These are phyloP conservation scores for Premnoplex brunnescens DNA, from an alignment of 2,797 vertebrate genomes.

Conservation along the genomic window DNA sequence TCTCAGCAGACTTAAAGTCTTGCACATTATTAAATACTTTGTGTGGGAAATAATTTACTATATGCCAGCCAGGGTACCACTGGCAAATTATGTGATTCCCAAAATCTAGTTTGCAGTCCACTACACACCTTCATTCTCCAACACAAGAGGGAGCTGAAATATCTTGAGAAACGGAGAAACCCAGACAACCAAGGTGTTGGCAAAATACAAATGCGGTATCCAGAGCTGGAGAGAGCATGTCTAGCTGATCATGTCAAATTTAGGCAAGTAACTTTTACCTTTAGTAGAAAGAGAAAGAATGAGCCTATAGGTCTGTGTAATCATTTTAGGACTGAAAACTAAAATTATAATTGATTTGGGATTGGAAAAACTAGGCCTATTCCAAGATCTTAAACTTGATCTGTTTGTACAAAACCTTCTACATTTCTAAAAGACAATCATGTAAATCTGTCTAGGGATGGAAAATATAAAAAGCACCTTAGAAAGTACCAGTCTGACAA, in stretches of 20 bases:
- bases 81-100: background rate
- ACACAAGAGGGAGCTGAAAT: slow-evolving; percentile 62
- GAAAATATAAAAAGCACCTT: background rate
- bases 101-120: background rate
- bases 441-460: background rate
- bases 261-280: background rate
- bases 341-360: background rate
- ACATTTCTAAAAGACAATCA: background rate
- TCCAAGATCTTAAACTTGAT: background rate
- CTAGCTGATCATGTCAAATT: background rate
- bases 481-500: background rate
- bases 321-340: background rate
- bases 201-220: background rate
- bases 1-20: background rate
- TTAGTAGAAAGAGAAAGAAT: background rate
- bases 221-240: background rate
- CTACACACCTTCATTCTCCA: background rate
- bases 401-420: background rate
- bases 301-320: background rate
- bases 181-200: background rate
- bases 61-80: background rate
- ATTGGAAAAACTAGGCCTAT: background rate
- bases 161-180: background rate
- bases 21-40: background rate
- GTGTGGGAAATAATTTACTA: background rate